A percentile compares a stretch with the other conserved stretches of the same genome.
Conservation (phyloP, 2,113 vertebrate species). For the Lota lota region DNA sequence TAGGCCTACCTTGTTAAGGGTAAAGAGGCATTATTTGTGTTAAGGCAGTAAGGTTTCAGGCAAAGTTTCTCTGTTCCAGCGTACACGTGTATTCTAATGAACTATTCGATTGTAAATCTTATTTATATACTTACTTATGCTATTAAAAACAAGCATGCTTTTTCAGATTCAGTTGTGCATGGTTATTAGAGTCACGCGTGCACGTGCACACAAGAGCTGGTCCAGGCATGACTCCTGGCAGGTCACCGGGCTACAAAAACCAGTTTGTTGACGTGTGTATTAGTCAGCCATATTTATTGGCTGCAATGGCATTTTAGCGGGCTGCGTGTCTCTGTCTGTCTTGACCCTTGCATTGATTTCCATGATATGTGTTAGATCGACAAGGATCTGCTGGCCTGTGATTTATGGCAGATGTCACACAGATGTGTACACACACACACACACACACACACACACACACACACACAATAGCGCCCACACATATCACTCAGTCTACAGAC, state of each 20-base stretch:
- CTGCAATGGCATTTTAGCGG: constrained; percentile 57
- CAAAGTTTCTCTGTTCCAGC: too few relatives aligned
- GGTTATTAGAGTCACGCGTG: not conserved
- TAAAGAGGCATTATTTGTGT: too few relatives aligned
- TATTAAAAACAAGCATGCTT: too few relatives aligned
- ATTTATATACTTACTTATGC: too few relatives aligned
- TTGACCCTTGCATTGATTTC: constrained; percentile 72
- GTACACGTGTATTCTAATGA: too few relatives aligned
- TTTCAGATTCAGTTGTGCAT: too few relatives aligned
- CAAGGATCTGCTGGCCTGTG: constrained; percentile 63
- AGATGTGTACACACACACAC: constrained; percentile 30
- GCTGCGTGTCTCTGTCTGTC: constrained; percentile 49
- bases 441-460: constrained; percentile 9
- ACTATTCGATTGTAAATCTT: too few relatives aligned
- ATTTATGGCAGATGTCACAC: constrained; percentile 67
- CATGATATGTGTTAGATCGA: constrained; percentile 63
- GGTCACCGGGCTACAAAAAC: constrained; percentile 52
- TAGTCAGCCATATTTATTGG: constrained; percentile 62
- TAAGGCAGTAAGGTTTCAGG: too few relatives aligned
- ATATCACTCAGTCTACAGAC: constrained; percentile 5
- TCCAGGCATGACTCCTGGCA: constrained; percentile 14
- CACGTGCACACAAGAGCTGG: constrained; percentile 12
- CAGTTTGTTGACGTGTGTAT: constrained; percentile 49
- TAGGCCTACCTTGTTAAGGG: too few relatives aligned
- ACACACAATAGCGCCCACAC: not conserved